These are phyloP conservation scores for Caerostris darwini DNA, from an alignment of 1,140 invertebrate genomes.

Conservation along the genomic window DNA sequence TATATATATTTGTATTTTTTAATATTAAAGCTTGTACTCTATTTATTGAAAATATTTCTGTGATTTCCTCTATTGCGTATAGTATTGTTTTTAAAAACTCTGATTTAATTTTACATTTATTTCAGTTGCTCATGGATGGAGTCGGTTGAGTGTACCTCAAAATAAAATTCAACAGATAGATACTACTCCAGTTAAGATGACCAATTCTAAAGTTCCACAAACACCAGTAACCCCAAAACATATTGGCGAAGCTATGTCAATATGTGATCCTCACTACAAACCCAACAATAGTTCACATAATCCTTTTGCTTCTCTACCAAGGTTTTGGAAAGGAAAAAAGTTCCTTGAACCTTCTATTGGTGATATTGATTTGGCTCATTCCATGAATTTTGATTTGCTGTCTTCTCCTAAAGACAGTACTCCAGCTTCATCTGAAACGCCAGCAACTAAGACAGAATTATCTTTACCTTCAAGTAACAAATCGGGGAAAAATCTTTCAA, in stretches of 20 bases:
- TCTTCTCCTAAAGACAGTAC: slow-evolving; percentile 79
- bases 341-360: slow-evolving; percentile 82
- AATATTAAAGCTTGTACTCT: too few species aligned
- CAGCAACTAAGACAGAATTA: neutral
- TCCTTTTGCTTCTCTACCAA: slow-evolving; percentile 87
- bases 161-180: neutral
- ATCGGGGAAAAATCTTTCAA: slow-evolving; percentile 41
- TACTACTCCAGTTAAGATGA: slow-evolving; percentile 12
- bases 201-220: neutral
- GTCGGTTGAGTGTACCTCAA: neutral
- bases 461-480: neutral
- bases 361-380: slow-evolving; percentile 82
- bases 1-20: too few species aligned
- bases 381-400: slow-evolving; percentile 89
- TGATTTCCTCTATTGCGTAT: too few species aligned
- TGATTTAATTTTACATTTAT: neutral
- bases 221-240: slow-evolving; percentile 83
- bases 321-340: slow-evolving; percentile 82
- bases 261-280: slow-evolving; percentile 89
- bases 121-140: slow-evolving; percentile 75
- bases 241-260: slow-evolving; percentile 89
- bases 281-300: slow-evolving; percentile 83
- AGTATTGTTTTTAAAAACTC: too few species aligned
- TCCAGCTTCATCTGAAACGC: neutral
- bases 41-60: too few species aligned